Evolutionary conservation across 2,113 vertebrate genomes (phyloP).

Genomic region (Odocoileus hemionus): DNA sequence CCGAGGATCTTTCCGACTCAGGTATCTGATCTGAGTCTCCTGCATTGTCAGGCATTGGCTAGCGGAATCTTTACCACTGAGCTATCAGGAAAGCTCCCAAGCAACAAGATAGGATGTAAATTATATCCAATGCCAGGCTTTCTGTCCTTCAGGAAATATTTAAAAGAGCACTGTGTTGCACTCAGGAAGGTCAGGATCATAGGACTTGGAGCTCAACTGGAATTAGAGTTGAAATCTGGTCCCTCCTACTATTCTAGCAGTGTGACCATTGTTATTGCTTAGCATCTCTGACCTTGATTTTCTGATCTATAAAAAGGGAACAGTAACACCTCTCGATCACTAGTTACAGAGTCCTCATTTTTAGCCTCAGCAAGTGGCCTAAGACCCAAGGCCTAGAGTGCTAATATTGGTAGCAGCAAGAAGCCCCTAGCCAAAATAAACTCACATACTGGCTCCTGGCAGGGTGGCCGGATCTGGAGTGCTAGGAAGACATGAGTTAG

Average conservation of each 20-base stretch:
- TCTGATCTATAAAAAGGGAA: neutral
- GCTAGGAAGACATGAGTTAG: neutral
- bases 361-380: neutral
- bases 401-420: neutral
- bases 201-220: neutral
- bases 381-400: neutral
- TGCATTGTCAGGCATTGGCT: neutral
- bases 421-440: neutral
- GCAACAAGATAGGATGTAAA: neutral
- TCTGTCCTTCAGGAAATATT: neutral
- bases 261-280: neutral
- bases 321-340: neutral
- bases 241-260: neutral
- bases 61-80: neutral
- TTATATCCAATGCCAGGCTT: neutral
- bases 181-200: neutral
- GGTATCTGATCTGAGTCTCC: neutral
- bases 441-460: neutral
- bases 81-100: neutral
- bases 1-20: neutral
- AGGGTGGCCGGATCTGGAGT: neutral
- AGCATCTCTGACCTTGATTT: neutral
- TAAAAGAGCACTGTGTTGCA: neutral
- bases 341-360: neutral
- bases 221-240: neutral